phyloP scores from a whole-genome alignment of 2,113 vertebrate species.

The Clinocottus analis region DNA sequence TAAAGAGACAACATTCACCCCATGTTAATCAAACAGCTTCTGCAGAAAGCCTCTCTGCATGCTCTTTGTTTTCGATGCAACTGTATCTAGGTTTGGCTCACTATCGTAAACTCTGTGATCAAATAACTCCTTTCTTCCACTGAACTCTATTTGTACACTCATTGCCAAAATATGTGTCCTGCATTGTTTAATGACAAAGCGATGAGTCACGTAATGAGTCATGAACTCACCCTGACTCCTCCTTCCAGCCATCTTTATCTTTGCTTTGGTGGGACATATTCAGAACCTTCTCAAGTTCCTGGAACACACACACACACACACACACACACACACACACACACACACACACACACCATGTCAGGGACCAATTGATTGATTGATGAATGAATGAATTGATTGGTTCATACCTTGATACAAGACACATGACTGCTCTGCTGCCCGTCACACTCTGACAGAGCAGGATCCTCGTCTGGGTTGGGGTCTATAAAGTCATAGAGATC shows the following conservation, averaged over 20 bases:
- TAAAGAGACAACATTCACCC: not conserved
- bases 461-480: slow-evolving; percentile 88
- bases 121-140: not conserved
- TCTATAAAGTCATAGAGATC: slow-evolving; percentile 96
- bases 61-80: not conserved
- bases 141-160: not conserved
- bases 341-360: not conserved
- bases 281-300: slow-evolving; percentile 90
- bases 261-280: slow-evolving; percentile 89
- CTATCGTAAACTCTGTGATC: not conserved
- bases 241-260: slow-evolving; percentile 88
- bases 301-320: slow-evolving; percentile 46
- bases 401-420: slow-evolving; percentile 90
- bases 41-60: not conserved
- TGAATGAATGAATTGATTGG: not conserved
- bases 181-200: not conserved
- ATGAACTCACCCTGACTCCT: slow-evolving; percentile 89
- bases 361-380: not conserved
- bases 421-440: slow-evolving; percentile 84
- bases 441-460: slow-evolving; percentile 89
- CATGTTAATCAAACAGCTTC: not conserved
- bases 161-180: not conserved
- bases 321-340: slow-evolving; percentile 22
- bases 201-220: not conserved
- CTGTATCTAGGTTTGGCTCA: not conserved